Evolutionary conservation across 2,888 invertebrate genomes (phyloP).

Genomic region (Apotomis turbidana): DNA sequence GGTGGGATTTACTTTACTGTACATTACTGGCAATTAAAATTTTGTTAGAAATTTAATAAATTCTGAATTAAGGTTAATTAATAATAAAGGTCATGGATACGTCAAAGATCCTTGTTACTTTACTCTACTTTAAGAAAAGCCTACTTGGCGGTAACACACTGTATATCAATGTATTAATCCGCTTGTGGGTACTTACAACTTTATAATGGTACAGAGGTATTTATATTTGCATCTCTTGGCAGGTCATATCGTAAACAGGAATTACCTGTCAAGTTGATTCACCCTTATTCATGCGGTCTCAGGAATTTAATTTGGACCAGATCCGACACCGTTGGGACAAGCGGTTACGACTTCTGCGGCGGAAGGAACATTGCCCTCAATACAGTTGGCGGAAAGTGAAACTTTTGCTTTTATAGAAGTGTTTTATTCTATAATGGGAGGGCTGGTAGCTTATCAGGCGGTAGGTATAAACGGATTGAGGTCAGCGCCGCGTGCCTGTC

Average conservation of each 20-base stretch:
- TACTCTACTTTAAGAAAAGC: too few species aligned
- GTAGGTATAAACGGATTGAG: constrained; percentile 56
- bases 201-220: too few species aligned
- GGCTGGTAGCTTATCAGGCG: constrained; percentile 52
- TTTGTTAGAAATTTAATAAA: too few species aligned
- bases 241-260: background rate
- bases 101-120: too few species aligned
- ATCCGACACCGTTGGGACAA: background rate
- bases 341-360: background rate
- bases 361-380: background rate
- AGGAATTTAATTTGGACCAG: constrained; percentile 10
- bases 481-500: constrained; percentile 45
- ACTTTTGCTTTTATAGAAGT: constrained; percentile 28
- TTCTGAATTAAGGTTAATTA: too few species aligned
- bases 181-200: too few species aligned
- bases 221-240: too few species aligned
- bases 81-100: too few species aligned
- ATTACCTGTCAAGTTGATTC: background rate
- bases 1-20: too few species aligned
- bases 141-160: too few species aligned
- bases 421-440: constrained; percentile 34
- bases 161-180: too few species aligned
- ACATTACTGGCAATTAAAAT: too few species aligned
- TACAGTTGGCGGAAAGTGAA: constrained; percentile 13
- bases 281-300: background rate